Base-by-base conservation (phyloP, 1,140 invertebrate species). In the Rhysida immarginata region DNA sequence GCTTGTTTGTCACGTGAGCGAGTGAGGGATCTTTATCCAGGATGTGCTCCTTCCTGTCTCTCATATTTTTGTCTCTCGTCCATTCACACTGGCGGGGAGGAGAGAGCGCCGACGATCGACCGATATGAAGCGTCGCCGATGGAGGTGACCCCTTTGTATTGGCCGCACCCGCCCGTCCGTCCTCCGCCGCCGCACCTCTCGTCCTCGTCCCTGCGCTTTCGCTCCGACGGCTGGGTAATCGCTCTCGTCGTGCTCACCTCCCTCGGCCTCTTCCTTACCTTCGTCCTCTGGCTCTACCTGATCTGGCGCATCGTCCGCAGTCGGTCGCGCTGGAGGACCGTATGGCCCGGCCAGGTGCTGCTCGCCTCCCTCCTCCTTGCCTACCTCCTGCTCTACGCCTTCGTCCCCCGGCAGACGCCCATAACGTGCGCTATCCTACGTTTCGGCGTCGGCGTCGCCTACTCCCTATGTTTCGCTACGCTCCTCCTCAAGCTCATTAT, bases 401-500 rank as follows among this genome's bases (percentile, higher is more conserved):
- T 65, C 45, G 24, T 70, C 1, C 18, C 41, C 11, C 61, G 60
- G 5, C 68, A 65, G 2, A 66, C 67, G 2, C 61, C 64, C 14
- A 62, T 61, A 1, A 67, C 68, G 0, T 72, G 70, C 54, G 67
- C 64, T 20, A 66, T 71, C 49, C 67, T 66, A 2, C 55, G 70
- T 24, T 69, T 70, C 58, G 68, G 69, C 20, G 64, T 71, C 11
- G 70, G 70, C 18, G 59, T 69, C 26, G 64, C 62, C 51, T 71
- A 70, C 56, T 60, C 68, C 23, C 61, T 69, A 48, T 62, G 61
- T 26, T 72, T 69, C 58, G 64, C 68, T 23, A 64, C 70, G 5
- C 61, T 72, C 29, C 53, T 71, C 27, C 68, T 72, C n/a, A 72
- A 72, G 58, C 54, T 71, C 16, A 68, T 70, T 64, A 66, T 70